A percentile compares a stretch with the other conserved stretches of the same genome.
Conservation (phyloP, 2,797 vertebrate species). For the Hippocampus kuda region DNA sequence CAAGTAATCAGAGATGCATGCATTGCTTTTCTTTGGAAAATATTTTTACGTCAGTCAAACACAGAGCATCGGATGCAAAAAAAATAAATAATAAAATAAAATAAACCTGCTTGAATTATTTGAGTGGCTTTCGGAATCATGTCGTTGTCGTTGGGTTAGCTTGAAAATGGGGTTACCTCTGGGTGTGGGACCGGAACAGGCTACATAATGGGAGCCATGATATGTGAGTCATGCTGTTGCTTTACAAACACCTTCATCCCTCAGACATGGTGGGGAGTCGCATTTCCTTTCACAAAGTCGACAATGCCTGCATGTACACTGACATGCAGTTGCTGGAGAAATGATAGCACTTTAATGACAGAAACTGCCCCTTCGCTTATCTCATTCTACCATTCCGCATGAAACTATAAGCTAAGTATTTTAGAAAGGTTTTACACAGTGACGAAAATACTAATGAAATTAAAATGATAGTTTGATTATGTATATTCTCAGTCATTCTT, state of each 20-base stretch:
- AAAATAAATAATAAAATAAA: neutral
- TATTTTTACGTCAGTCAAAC: neutral
- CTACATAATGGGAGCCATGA: slow-evolving; percentile 48
- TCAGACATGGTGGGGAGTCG: slow-evolving; percentile 45
- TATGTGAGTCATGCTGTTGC: slow-evolving; percentile 50
- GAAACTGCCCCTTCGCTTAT: neutral
- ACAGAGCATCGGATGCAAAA: neutral
- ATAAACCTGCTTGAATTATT: slow-evolving; percentile 4
- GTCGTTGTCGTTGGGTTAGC: slow-evolving; percentile 34
- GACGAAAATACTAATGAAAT: neutral
- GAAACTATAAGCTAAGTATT: neutral
- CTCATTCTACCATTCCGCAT: neutral
- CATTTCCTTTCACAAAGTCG: slow-evolving; percentile 36
- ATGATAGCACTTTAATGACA: neutral
- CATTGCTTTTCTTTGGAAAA: neutral
- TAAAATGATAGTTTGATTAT: slow-evolving; percentile 14
- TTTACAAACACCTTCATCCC: slow-evolving; percentile 46
- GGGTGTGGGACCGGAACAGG: slow-evolving; percentile 45
- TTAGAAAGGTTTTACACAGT: neutral
- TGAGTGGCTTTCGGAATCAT: slow-evolving; percentile 30
- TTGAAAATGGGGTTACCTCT: slow-evolving; percentile 28
- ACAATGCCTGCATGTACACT: slow-evolving; percentile 3
- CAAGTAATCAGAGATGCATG: neutral
- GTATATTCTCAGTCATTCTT: slow-evolving; percentile 31
- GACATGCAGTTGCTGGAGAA: neutral